These are phyloP conservation scores for Pseudochaenichthys georgianus DNA, from an alignment of 2,797 vertebrate genomes.

Conservation along the genomic window DNA sequence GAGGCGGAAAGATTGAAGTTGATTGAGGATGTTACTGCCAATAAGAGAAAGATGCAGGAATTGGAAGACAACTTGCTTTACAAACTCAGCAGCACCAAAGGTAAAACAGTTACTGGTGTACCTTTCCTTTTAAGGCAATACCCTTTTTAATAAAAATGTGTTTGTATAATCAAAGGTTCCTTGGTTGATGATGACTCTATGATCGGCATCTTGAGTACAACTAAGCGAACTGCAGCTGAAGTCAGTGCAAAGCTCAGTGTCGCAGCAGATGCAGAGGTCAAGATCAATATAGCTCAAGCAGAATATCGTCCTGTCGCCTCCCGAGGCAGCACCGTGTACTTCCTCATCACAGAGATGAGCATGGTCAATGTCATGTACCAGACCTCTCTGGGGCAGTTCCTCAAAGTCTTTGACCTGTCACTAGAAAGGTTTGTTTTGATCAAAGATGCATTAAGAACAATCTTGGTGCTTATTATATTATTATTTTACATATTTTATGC, in stretches of 20 bases:
- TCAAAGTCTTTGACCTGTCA: constrained; percentile 91
- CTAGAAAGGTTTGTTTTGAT: constrained; percentile 83
- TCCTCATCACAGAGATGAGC: constrained; percentile 94
- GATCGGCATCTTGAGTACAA: constrained; percentile 87
- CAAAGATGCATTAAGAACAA: background rate
- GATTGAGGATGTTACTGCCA: constrained; percentile 90
- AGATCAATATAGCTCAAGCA: constrained; percentile 90
- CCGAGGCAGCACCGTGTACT: constrained; percentile 93
- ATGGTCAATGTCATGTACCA: constrained; percentile 97
- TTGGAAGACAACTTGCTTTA: constrained; percentile 92
- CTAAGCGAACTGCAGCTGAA: constrained; percentile 90
- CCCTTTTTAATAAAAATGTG: background rate
- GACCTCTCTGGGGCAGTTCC: constrained; percentile 93
- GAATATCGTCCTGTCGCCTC: constrained; percentile 94
- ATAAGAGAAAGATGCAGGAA: constrained; percentile 93
- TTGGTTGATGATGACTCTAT: constrained; percentile 93
- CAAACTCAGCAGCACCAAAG: constrained; percentile 89
- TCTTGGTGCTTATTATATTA: background rate
- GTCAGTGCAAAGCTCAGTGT: constrained; percentile 90
- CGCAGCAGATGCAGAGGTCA: constrained; percentile 91
- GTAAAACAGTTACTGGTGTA: constrained; percentile 30
- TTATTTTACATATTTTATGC: background rate
- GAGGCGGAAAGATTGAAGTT: constrained; percentile 91
- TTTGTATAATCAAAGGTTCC: constrained; percentile 78
- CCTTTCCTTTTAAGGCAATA: background rate